These are phyloP conservation scores for Agrotis clavis DNA, from an alignment of 2,888 invertebrate species.

Conservation along the genomic window DNA sequence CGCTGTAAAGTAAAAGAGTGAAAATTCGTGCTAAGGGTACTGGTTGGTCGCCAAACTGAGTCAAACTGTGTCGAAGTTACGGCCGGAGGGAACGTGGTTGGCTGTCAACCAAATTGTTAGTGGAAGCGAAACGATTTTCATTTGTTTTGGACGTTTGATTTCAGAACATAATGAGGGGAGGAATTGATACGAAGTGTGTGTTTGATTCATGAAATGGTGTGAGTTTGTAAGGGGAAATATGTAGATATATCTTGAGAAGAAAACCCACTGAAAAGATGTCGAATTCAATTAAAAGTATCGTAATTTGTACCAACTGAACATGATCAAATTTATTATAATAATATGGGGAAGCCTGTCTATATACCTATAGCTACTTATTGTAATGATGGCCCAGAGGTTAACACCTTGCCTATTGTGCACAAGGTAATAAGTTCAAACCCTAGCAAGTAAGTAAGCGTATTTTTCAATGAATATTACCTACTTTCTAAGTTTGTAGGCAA, in stretches of 20 bases:
- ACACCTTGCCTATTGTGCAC: too few relatives aligned
- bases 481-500: too few relatives aligned
- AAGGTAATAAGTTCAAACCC: too few relatives aligned
- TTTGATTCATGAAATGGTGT: constrained; percentile 10
- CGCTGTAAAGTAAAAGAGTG: too few relatives aligned
- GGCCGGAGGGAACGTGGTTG: constrained; percentile 33
- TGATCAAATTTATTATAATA: too few relatives aligned
- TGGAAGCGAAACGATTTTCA: constrained; percentile 28
- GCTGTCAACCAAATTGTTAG: constrained; percentile 55
- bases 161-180: constrained; percentile 15
- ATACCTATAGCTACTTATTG: too few relatives aligned
- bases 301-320: neutral
- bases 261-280: neutral
- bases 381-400: too few relatives aligned
- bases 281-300: constrained; percentile 13
- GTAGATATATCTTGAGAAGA: neutral
- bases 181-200: constrained; percentile 42
- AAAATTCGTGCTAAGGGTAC: too few relatives aligned
- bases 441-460: too few relatives aligned
- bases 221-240: constrained; percentile 14
- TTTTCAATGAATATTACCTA: too few relatives aligned
- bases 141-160: constrained; percentile 40
- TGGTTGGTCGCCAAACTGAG: constrained; percentile 57
- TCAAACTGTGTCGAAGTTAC: constrained; percentile 46
- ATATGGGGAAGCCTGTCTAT: too few relatives aligned